Evolutionary conservation across 2,888 invertebrate species (phyloP), one percentile per base, ranked within the genome.

Genomic region (Stictocephala bisonia): DNA sequence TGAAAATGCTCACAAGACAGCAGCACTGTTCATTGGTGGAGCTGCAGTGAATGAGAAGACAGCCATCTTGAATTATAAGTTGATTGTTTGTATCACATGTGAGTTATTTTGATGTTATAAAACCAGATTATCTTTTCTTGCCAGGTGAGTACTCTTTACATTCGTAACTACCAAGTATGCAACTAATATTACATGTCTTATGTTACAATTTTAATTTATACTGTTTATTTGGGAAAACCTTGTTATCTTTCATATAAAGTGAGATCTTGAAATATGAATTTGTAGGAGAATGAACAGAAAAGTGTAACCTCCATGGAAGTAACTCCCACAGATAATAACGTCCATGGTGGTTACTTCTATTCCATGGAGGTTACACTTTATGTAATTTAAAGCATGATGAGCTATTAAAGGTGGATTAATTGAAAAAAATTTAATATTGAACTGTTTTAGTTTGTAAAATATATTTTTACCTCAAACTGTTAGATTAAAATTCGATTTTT

Each of bases 21-120:
- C 56, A 56, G 56, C 56, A 56, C 56, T 56, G 56, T 56, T 56
- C 56, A 56, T 26, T 56, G 27, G 27, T 26, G n/a, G 56, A 56
- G 56, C 27, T 56, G 27, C 13, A 56, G 56, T 56, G 56, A 56
- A 56, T 20, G 15, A 56, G 24, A 56, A 56, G 56, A 26, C 56
- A 56, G 56, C 26, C 56, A 56, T 56, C 24, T 56, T 56, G 56
- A 56, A n/a, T 56, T 26, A 56, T 3, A 3, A 11, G 56, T 56
- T 56, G 26, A 56, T 56, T 56, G 56, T 56, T 56, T 56, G 56
- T 3, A 26, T 56, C 15, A 6, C 27, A 26, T 56, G 56, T 56
- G 24, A 24, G n/a, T 56, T 27, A 26, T 56, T n/a, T 56, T 56
- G 56, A 3, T 56, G 24, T 24, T 56, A 26, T 2, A 56, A 24